Evolutionary conservation across 1,140 invertebrate genomes (phyloP).

Genomic region (Palaemon carinicauda): DNA sequence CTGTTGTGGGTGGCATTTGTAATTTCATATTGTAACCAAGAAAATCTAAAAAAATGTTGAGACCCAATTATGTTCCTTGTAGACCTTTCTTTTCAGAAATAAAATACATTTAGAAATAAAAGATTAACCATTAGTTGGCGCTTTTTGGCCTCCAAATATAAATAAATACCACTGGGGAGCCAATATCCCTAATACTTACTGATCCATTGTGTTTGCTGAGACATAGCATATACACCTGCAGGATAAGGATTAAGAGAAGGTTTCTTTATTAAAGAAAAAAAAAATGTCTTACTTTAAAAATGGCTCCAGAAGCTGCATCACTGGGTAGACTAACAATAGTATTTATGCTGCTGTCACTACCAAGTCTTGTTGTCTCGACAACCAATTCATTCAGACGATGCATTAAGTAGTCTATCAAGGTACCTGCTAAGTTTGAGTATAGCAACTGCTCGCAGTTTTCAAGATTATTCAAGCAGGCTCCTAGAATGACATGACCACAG

Average conservation of each 20-base stretch:
- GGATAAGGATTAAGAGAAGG: background rate
- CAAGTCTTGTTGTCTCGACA: constrained; percentile 32
- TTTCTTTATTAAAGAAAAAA: background rate
- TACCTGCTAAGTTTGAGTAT: constrained; percentile 75
- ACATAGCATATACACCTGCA: too few relatives aligned
- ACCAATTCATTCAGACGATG: constrained; percentile 74
- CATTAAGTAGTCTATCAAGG: constrained; percentile 74
- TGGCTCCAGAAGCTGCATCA: constrained; percentile 40
- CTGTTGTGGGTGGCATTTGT: too few relatives aligned
- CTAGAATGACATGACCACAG: constrained; percentile 62
- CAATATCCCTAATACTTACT: too few relatives aligned
- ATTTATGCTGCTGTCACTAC: constrained; percentile 45
- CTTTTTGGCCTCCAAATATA: too few relatives aligned
- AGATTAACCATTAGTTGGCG: too few relatives aligned
- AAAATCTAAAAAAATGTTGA: too few relatives aligned
- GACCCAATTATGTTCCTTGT: too few relatives aligned
- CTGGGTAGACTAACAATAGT: constrained; percentile 43
- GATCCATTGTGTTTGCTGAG: too few relatives aligned
- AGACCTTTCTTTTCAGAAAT: too few relatives aligned
- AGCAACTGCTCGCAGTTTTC: constrained; percentile 75
- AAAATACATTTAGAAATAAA: too few relatives aligned
- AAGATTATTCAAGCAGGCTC: constrained; percentile 62
- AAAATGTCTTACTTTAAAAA: constrained; percentile 31
- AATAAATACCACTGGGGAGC: too few relatives aligned
- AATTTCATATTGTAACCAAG: too few relatives aligned